phyloP scores from a whole-genome alignment of 2,888 invertebrate species.

The Mallateleia sp. region DNA sequence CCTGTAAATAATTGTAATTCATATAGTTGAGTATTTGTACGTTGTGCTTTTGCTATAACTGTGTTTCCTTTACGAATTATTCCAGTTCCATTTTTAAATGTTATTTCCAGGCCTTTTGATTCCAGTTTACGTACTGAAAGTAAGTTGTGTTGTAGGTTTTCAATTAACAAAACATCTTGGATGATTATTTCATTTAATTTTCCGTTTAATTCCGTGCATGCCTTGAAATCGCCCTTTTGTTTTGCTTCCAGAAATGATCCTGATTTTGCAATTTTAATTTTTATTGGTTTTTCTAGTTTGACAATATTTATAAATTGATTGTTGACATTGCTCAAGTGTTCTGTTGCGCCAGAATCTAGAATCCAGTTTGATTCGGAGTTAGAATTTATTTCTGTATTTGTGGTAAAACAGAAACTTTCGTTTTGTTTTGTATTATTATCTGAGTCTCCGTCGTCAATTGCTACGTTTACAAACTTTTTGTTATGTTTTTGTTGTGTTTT shows the following conservation, averaged over 20 bases:
- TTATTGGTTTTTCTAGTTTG: slow-evolving; percentile 65
- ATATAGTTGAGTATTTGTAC: slow-evolving; percentile 61
- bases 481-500: slow-evolving; percentile 21
- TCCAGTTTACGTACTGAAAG: slow-evolving; percentile 69
- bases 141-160: slow-evolving; percentile 73
- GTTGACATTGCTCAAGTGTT: too few species aligned
- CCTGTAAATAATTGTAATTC: not conserved
- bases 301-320: too few species aligned
- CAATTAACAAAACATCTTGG: slow-evolving; percentile 63
- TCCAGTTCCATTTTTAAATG: slow-evolving; percentile 79
- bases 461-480: too few species aligned
- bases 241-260: slow-evolving; percentile 39
- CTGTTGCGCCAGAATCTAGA: slow-evolving; percentile 48
- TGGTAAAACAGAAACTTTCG: too few species aligned
- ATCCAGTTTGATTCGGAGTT: too few species aligned
- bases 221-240: slow-evolving; percentile 8
- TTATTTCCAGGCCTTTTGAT: slow-evolving; percentile 64
- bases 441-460: too few species aligned
- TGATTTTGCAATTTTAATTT: slow-evolving; percentile 48
- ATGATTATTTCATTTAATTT: not conserved
- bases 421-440: too few species aligned
- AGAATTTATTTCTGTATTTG: too few species aligned
- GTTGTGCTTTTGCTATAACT: slow-evolving; percentile 41
- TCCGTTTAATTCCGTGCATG: not conserved
- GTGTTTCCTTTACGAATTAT: slow-evolving; percentile 70